Evolutionary conservation across 2,888 invertebrate genomes (phyloP).

Genomic region (Hypomecis punctinalis): DNA sequence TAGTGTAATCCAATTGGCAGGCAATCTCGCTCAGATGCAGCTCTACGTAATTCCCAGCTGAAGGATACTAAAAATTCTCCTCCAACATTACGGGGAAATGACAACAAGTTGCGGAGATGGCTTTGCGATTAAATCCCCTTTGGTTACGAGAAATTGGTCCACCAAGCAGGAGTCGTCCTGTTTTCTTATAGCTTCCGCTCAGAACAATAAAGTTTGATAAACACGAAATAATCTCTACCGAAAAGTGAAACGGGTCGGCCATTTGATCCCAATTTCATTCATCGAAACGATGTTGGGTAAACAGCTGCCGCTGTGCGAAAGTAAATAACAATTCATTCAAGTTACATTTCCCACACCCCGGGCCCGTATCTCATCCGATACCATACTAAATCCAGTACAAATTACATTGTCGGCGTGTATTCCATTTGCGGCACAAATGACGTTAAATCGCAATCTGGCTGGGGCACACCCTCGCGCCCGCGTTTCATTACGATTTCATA

Average conservation of each 20-base stretch:
- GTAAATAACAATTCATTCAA: conserved; percentile 32
- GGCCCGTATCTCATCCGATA: conserved; percentile 26
- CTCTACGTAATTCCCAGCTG: conserved; percentile 19
- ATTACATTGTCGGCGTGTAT: conserved; percentile 48
- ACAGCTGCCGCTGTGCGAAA: conserved; percentile 16
- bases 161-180: background rate
- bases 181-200: background rate
- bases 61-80: conserved; percentile 30
- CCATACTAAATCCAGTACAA: conserved; percentile 43
- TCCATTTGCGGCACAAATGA: conserved; percentile 53
- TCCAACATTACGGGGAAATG: conserved; percentile 18
- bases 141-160: conserved; percentile 14
- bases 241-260: background rate
- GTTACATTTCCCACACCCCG: conserved; percentile 18
- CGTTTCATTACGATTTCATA: conserved; percentile 54
- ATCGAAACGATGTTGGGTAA: conserved; percentile 8
- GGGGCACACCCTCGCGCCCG: conserved; percentile 28
- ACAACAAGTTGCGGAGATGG: conserved; percentile 30
- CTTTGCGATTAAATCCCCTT: conserved; percentile 33
- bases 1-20: conserved; percentile 24
- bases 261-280: conserved; percentile 7
- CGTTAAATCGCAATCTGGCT: conserved; percentile 55
- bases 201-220: background rate
- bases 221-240: background rate
- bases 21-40: conserved; percentile 19